Base-by-base conservation (phyloP, 2,797 vertebrate species). In the Cetoscarus ocellatus region DNA sequence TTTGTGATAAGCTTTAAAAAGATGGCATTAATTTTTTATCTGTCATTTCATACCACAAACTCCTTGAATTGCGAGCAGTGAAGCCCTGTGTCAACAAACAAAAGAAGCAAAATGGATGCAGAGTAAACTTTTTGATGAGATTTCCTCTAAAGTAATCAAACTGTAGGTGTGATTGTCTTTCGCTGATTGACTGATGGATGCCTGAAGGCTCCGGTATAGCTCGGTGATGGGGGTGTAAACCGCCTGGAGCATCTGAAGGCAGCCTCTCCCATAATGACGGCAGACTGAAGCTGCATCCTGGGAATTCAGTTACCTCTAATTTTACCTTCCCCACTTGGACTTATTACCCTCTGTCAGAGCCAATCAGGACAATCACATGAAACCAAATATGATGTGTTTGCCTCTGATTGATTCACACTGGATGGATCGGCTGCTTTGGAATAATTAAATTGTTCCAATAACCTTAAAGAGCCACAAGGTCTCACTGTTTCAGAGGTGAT, bases 231-330 rank as follows among this genome's bases (percentile, higher is more conserved):
- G 55, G 66, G 50, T 57, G 35, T 72, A 64, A 60, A 57, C 75
- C 56, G 59, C 77, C 43, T 14, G 27, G 14, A 70, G 83, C 50
- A n/a, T 72, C 44, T 61, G 48, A 72, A 67, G 71, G 53, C 67
- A 64, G 56, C 58, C 62, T 77, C 48, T 17, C 52, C 68, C 36
- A 19, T 61, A 58, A 74, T 38, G 61, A 80, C 57, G 49, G 62
- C 68, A 71, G 61, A 51, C 54, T 18, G 10, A 49, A 73, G 80
- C 63, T 60, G 68, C 71, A 73, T 67, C 70, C 73, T 73, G 65
- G 65, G 62, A 85, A 92, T 90, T 83, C 49, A 86, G 80, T 91
- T 88, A 86, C 15, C 69, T 70, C 75, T 67, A 60, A 81, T 81
- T 82, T 55, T 48, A 73, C 72, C 60, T 61, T 73, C 55, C 73